Percentiles rank a stretch among this genome's conserved stretches.
Conservation (phyloP, 2,113 vertebrate genomes). For the Cepphus grylle region DNA sequence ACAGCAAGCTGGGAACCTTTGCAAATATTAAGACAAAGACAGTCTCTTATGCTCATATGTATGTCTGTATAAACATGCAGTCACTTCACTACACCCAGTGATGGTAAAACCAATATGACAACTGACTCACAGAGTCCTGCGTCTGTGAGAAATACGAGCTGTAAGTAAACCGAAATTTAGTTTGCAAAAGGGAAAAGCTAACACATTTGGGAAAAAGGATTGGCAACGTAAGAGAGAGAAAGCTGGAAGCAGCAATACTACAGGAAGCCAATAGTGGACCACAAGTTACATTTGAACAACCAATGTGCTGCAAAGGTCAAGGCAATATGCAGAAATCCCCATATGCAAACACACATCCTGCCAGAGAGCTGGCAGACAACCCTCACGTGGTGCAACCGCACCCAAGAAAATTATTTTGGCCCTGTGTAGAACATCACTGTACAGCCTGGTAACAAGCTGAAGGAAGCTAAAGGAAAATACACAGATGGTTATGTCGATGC, state of each 20-base stretch:
- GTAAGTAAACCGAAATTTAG: neutral
- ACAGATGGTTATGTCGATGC: neutral
- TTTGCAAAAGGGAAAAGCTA: neutral
- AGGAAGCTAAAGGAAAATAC: neutral
- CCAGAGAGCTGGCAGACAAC: neutral
- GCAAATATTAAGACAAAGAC: neutral
- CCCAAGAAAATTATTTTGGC: neutral
- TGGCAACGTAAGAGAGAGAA: neutral
- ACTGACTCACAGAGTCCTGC: neutral
- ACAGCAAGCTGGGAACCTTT: neutral
- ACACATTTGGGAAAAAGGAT: neutral
- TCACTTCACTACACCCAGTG: neutral
- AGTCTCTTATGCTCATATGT: neutral
- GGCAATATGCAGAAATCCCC: constrained; percentile 16
- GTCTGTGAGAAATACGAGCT: neutral
- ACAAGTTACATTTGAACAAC: constrained; percentile 8
- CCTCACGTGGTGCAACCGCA: neutral
- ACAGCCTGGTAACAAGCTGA: neutral
- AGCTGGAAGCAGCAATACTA: constrained; percentile 1
- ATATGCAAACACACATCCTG: neutral
- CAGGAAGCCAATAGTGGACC: constrained; percentile 9
- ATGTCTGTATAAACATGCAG: neutral
- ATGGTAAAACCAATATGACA: neutral
- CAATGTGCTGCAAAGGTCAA: constrained; percentile 24
- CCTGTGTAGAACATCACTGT: neutral